Base-by-base conservation (phyloP, 2,888 invertebrate species). In the Nephrotoma appendiculata region DNA sequence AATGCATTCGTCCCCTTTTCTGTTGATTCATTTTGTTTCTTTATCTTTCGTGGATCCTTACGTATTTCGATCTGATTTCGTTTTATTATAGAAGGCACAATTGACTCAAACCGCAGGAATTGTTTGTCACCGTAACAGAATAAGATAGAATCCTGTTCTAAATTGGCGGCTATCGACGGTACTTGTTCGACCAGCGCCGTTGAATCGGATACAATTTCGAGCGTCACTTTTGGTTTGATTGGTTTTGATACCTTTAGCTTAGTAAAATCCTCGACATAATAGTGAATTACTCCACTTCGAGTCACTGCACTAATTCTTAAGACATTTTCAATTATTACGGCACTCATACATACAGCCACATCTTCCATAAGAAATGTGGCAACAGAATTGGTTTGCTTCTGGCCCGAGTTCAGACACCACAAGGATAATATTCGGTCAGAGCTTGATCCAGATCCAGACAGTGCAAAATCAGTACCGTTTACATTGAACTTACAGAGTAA, bases 251-350 rank as follows among this genome's bases (percentile, higher is more conserved):
- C 91, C 71, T 89, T 44, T 41, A 86, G 5, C 41, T 52, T 41
- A 42, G 42, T n/a, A 6, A 86, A 86, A 42, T 86, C 57, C 11
- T 86, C 41, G 15, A 95, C 93, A 90, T 96, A 98, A 87, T 96
- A 92, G 91, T 97, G 95, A 57, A 96, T 94, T 6, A 95, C 94
- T 0, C 98, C 98, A 89, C 95, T 95, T 88, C 95, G 93, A 0
- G 96, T 96, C 6, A 93, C 89, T 90, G 92, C 90, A 88, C 93
- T 90, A 91, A 92, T 89, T 88, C 92, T 92, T 5, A 92, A 52
- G 0, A 92, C 92, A 5, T 93, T 93, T 9, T 92, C 92, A 4
- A 91, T 91, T 31, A 92, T 89, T 87, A 93, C 90, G 0, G 93
- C 91, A 0, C 94, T 93, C 41, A 94, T 88, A 87, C 92, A 92